phyloP scores from a whole-genome alignment of 2,797 vertebrate species.

The Malurus leucopterus region DNA sequence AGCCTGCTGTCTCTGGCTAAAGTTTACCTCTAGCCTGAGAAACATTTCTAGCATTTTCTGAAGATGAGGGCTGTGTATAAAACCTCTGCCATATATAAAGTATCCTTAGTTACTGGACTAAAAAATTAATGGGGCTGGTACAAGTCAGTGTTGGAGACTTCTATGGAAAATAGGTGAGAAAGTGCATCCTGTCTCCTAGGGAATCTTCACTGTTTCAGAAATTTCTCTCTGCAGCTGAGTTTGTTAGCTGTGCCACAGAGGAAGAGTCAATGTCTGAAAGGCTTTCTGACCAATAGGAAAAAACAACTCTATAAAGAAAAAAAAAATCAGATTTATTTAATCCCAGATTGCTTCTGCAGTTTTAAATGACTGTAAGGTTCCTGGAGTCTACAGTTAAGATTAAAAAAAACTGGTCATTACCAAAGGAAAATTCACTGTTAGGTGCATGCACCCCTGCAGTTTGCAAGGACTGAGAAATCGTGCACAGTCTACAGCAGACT shows the following conservation, averaged over 20 bases:
- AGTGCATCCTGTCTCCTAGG: not conserved
- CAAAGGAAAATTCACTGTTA: not conserved
- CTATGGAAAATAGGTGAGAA: not conserved
- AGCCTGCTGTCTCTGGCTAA: not conserved
- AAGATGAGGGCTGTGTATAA: not conserved
- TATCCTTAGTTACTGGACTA: not conserved
- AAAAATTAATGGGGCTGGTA: not conserved
- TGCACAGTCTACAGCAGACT: rapidly evolving
- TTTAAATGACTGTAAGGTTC: not conserved
- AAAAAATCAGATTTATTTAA: not conserved
- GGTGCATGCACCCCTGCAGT: rapidly evolving
- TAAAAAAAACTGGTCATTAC: not conserved
- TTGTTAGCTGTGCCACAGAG: not conserved
- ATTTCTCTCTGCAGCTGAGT: not conserved
- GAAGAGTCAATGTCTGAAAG: not conserved
- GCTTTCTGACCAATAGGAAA: not conserved
- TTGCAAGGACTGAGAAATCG: not conserved
- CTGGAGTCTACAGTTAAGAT: not conserved
- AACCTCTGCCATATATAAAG: not conserved
- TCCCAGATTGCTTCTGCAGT: not conserved
- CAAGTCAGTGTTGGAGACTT: not conserved
- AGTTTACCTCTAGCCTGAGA: not conserved
- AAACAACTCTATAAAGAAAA: not conserved
- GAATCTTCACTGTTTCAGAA: not conserved
- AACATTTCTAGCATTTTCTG: not conserved